Evolutionary conservation across 2,113 vertebrate genomes (phyloP), one percentile per base, ranked within the genome.

Genomic region (Platysternon megacephalum): DNA sequence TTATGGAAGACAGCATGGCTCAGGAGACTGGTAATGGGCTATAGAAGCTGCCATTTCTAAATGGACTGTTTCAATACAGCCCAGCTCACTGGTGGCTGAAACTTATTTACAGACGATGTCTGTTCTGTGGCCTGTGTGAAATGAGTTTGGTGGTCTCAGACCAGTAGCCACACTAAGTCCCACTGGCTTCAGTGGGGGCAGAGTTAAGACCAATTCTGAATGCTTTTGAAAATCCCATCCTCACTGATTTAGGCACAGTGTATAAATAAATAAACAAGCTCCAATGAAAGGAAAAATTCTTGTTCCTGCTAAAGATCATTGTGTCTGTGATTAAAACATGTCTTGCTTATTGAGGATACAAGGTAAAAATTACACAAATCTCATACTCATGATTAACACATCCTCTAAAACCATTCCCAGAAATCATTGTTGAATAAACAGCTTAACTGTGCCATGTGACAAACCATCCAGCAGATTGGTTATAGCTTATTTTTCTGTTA

Each of bases 351-450:
- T 74, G 72, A 74, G 42, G 11, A 74, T 5, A 46, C 5, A 5
- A 56, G 80, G 61, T 0, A 5, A 86, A 78, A 48, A 1, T 42
- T 39, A 12, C 7, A 51, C 0, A 1, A 2, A 10, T 61, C 3
- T 76, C n/a, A 19, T 82, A 2, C 39, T 52, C 2, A 2, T 88
- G 76, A 78, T 52, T 76, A 68, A 58, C 1, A 7, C 84, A 44
- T 29, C 0, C 49, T 22, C 22, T 52, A 44, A 68, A 90, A 78
- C 24, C 55, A 90, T 65, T 82, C 56, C 4, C 14, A 55, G 10
- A 8, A 81, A 11, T 8, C 4, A 94, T 80, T 91, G 72, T 56
- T 17, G 7, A 68, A 74, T 65, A 76, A 82, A 16, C 49, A 82
- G 44, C 22, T 29, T 52, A 81, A 51, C 1, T 55, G 4, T 88